phyloP scores from a whole-genome alignment of 1,140 invertebrate species.

The Macrobrachium nipponense region DNA sequence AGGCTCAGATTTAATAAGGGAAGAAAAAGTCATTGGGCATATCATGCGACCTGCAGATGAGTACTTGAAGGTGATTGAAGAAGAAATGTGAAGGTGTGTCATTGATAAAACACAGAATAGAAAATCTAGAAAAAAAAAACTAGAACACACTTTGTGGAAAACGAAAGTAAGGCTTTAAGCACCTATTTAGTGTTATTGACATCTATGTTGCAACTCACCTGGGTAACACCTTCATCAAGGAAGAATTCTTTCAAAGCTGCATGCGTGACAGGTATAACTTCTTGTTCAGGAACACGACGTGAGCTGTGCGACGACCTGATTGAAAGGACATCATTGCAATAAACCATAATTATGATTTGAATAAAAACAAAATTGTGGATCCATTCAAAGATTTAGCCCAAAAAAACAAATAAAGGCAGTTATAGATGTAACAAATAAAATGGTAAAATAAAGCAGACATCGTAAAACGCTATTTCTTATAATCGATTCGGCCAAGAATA shows the following conservation, averaged over 20 bases:
- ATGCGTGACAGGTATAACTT: conserved; percentile 76
- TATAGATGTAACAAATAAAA: no score
- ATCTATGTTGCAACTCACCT: conserved; percentile 70
- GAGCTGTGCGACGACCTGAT: conserved; percentile 66
- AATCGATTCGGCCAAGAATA: no score
- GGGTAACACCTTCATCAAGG: conserved; percentile 79
- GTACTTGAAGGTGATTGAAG: no score
- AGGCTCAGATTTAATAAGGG: no score
- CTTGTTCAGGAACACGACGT: conserved; percentile 65
- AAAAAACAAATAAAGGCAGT: neutral
- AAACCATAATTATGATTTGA: neutral
- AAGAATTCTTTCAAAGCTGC: conserved; percentile 78
- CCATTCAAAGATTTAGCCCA: no score
- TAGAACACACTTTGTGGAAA: neutral
- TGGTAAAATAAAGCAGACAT: neutral
- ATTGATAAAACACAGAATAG: no score
- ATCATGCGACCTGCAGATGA: no score
- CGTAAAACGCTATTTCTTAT: no score
- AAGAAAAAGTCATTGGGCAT: no score
- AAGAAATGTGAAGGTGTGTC: no score
- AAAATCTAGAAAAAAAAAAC: neutral
- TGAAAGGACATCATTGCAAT: conserved; percentile 61
- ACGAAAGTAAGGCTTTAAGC: neutral
- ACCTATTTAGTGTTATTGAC: neutral
- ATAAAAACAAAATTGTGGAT: neutral